Percentiles rank a stretch among this genome's conserved stretches.
phyloP scores from a whole-genome alignment of 2,113 vertebrate genomes.

The Nannospalax galili region DNA sequence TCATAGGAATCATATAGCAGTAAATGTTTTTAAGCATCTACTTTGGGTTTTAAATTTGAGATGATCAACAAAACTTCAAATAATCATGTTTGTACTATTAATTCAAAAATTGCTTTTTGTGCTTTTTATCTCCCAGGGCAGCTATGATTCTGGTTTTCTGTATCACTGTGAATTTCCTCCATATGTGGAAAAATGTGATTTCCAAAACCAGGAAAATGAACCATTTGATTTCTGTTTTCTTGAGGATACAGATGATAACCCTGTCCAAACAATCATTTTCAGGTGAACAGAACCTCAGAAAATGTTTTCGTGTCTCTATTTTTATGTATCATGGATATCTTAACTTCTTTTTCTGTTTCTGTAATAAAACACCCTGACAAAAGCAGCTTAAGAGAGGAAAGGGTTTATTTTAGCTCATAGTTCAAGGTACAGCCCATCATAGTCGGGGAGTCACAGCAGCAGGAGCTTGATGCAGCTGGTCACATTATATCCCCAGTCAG shows the following conservation, averaged over 20 bases:
- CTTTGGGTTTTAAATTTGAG: constrained; percentile 49
- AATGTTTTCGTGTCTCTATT: neutral
- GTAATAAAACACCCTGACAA: no score
- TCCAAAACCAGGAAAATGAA: constrained; percentile 86
- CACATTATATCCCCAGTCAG: neutral
- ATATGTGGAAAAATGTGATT: constrained; percentile 75
- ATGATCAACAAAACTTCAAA: neutral
- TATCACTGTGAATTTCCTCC: constrained; percentile 94
- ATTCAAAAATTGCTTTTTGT: neutral
- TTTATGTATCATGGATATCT: neutral
- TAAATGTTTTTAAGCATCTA: constrained; percentile 12
- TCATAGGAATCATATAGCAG: neutral
- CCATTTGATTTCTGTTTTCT: constrained; percentile 90
- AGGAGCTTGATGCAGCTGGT: neutral
- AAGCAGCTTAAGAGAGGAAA: neutral
- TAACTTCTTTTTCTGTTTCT: neutral
- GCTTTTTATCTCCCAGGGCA: constrained; percentile 86
- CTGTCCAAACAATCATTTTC: constrained; percentile 90
- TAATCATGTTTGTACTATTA: neutral
- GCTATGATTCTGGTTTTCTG: constrained; percentile 93
- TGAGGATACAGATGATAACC: constrained; percentile 85
- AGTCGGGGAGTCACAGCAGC: neutral
- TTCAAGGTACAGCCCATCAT: neutral
- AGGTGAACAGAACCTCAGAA: constrained; percentile 85
- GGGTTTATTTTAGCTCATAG: neutral